phyloP scores from a whole-genome alignment of 2,888 invertebrate species.

The Thyatira batis region DNA sequence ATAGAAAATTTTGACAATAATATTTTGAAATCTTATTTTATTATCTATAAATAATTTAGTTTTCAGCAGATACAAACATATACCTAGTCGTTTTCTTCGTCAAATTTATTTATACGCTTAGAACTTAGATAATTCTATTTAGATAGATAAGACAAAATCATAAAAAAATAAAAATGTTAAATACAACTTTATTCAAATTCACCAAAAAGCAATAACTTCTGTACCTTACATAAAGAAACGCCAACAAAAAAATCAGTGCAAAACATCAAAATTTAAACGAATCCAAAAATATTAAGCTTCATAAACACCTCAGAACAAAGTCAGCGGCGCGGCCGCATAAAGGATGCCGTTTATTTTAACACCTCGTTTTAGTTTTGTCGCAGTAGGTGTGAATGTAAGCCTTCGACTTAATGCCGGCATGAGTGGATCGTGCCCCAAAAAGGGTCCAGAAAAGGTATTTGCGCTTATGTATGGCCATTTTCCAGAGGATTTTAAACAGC shows the following conservation, averaged over 20 bases:
- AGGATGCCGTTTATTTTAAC: constrained; percentile 30
- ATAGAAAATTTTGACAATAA: too few relatives aligned
- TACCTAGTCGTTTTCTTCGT: too few relatives aligned
- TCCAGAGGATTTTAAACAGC: constrained; percentile 32
- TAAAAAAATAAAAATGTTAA: too few relatives aligned
- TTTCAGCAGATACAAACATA: too few relatives aligned
- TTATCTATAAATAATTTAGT: too few relatives aligned
- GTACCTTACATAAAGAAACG: not conserved
- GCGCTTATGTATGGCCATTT: constrained; percentile 26
- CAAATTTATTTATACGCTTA: too few relatives aligned
- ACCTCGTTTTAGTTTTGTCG: constrained; percentile 30
- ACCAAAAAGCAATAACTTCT: too few relatives aligned
- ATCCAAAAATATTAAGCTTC: constrained; percentile 17
- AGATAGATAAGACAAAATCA: too few relatives aligned
- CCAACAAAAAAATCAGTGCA: constrained; percentile 1
- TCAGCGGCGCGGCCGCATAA: constrained; percentile 15
- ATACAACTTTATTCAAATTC: not conserved
- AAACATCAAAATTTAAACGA: constrained; percentile 16
- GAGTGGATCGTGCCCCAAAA: constrained; percentile 27
- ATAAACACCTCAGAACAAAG: constrained; percentile 15
- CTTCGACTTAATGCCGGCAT: constrained; percentile 28
- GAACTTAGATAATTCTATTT: too few relatives aligned
- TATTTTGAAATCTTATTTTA: too few relatives aligned
- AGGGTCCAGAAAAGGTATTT: constrained; percentile 31
- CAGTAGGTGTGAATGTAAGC: constrained; percentile 15